Conservation (phyloP, 2,797 vertebrate genomes). For the Luscinia luscinia region DNA sequence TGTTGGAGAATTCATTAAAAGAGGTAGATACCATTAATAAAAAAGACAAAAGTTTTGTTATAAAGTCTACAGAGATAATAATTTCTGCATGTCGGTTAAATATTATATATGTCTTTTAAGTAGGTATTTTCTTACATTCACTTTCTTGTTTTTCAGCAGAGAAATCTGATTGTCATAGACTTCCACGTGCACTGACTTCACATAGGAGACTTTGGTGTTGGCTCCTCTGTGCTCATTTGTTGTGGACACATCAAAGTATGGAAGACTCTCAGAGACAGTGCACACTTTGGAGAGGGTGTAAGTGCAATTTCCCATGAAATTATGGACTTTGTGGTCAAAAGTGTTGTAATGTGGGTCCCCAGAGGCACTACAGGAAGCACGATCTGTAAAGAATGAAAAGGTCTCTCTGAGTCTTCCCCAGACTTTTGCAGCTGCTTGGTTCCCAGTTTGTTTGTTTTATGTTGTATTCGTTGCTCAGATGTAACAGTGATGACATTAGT, state of each 20-base stretch:
- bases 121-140: conserved; percentile 78
- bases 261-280: conserved; percentile 70
- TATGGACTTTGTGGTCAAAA: conserved; percentile 83
- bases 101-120: background rate
- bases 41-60: background rate
- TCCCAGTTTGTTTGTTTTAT: background rate
- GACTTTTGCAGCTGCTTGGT: background rate
- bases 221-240: conserved; percentile 87
- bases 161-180: conserved; percentile 75
- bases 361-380: conserved; percentile 83
- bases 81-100: background rate
- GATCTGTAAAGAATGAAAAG: background rate
- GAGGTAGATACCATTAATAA: background rate
- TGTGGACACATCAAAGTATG: conserved; percentile 84
- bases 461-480: background rate
- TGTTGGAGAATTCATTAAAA: background rate
- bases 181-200: conserved; percentile 82
- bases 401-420: background rate
- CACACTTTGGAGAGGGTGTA: conserved; percentile 86
- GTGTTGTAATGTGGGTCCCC: conserved; percentile 90
- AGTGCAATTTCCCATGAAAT: conserved; percentile 91
- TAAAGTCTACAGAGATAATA: background rate
- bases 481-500: background rate
- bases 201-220: conserved; percentile 85
- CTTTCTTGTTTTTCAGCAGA: conserved; percentile 81